phyloP scores from a whole-genome alignment of 2,113 vertebrate genomes.

The Oplegnathus fasciatus region DNA sequence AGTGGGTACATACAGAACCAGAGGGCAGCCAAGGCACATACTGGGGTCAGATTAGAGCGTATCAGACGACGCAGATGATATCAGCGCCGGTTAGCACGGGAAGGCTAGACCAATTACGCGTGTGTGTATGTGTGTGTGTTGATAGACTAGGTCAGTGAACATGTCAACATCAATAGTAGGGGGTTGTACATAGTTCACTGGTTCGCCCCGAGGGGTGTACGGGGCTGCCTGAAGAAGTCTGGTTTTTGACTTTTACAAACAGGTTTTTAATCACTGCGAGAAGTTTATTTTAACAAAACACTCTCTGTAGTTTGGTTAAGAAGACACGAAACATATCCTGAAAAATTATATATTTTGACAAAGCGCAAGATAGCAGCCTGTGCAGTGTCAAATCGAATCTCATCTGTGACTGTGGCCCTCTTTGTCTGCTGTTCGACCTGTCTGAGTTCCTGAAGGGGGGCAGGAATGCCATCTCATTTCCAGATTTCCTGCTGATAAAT shows the following conservation, averaged over 20 bases:
- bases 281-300: slow-evolving; percentile 23
- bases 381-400: slow-evolving; percentile 60
- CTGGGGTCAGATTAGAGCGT: slow-evolving; percentile 56
- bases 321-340: slow-evolving; percentile 19
- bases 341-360: slow-evolving; percentile 52
- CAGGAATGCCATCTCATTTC: slow-evolving; percentile 78
- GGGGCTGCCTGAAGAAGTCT: slow-evolving; percentile 33
- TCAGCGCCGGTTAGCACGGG: slow-evolving; percentile 55
- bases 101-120: slow-evolving; percentile 52
- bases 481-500: slow-evolving; percentile 83
- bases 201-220: slow-evolving; percentile 47
- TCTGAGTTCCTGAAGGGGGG: slow-evolving; percentile 50
- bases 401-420: slow-evolving; percentile 68
- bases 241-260: slow-evolving; percentile 62
- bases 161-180: slow-evolving; percentile 79
- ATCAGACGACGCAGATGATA: slow-evolving; percentile 73
- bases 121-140: slow-evolving; percentile 60
- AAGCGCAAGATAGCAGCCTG: slow-evolving; percentile 40
- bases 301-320: slow-evolving; percentile 16
- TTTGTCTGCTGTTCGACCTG: slow-evolving; percentile 67
- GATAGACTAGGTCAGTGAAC: slow-evolving; percentile 80
- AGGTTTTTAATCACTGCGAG: slow-evolving; percentile 57
- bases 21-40: slow-evolving; percentile 30
- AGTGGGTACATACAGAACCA: slow-evolving; percentile 50
- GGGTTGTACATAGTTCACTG: slow-evolving; percentile 66